Evolutionary conservation across 2,113 vertebrate genomes (phyloP).

Genomic region (Percina caprodes): DNA sequence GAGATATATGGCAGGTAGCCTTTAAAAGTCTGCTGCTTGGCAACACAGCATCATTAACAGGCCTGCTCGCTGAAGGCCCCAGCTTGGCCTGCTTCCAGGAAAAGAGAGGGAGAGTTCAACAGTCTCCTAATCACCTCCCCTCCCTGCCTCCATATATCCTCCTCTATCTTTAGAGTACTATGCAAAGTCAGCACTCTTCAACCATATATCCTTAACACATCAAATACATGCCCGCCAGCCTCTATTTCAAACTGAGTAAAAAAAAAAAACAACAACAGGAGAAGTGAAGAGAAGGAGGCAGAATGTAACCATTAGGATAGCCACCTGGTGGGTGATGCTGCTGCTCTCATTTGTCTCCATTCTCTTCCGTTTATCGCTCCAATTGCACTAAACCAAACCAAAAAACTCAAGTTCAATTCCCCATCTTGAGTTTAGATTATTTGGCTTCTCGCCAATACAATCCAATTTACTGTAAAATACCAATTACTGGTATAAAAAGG

Average conservation of each 20-base stretch:
- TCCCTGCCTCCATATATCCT: conserved; percentile 30
- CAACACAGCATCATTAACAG: conserved; percentile 75
- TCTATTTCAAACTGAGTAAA: conserved; percentile 61
- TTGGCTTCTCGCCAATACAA: conserved; percentile 44
- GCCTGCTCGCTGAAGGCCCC: conserved; percentile 70
- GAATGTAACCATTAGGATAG: conserved; percentile 43
- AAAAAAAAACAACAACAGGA: conserved; percentile 46
- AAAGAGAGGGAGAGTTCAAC: conserved; percentile 44
- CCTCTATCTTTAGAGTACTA: conserved; percentile 67
- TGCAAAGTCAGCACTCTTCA: conserved; percentile 82
- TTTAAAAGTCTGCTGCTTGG: conserved; percentile 73
- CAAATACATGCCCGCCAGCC: conserved; percentile 73
- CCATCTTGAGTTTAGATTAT: conserved; percentile 41
- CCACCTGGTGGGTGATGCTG: conserved; percentile 53
- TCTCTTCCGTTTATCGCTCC: neutral
- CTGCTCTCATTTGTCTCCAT: conserved; percentile 23
- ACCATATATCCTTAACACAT: conserved; percentile 79
- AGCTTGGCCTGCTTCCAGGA: conserved; percentile 69
- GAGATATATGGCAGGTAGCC: conserved; percentile 68
- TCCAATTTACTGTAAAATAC: conserved; percentile 65
- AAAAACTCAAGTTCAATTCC: conserved; percentile 29
- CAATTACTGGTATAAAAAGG: conserved; percentile 46
- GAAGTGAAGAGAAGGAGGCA: conserved; percentile 29
- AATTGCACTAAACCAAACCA: conserved; percentile 16
- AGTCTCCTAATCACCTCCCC: conserved; percentile 3